Percentiles rank a stretch among this genome's conserved stretches.
phyloP scores from a whole-genome alignment of 1,140 invertebrate species.

The Cecropterus lyciades region DNA sequence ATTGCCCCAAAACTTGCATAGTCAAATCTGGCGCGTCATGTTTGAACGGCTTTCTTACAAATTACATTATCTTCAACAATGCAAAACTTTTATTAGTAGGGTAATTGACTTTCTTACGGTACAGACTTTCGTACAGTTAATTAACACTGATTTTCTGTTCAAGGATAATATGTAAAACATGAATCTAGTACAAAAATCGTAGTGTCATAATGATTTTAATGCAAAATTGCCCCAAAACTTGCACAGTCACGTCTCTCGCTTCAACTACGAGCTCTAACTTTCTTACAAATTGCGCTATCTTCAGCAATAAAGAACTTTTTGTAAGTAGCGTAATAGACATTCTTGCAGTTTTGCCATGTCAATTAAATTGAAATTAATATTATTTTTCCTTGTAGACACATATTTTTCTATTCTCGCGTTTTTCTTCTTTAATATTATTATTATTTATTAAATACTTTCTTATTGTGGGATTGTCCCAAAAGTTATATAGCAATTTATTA shows the following conservation, averaged over 20 bases:
- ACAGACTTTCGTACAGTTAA: too few relatives aligned
- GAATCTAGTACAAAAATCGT: too few relatives aligned
- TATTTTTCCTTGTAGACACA: background rate
- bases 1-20: conserved; percentile 16
- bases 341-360: background rate
- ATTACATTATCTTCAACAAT: conserved; percentile 19
- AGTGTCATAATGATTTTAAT: conserved; percentile 15
- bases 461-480: too few relatives aligned
- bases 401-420: too few relatives aligned
- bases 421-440: too few relatives aligned
- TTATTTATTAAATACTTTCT: too few relatives aligned
- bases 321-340: conserved; percentile 28
- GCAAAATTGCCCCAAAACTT: conserved; percentile 23
- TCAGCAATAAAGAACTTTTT: conserved; percentile 18
- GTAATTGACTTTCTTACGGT: conserved; percentile 13
- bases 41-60: conserved; percentile 9
- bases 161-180: too few relatives aligned
- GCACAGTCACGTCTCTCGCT: conserved; percentile 17
- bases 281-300: conserved; percentile 28
- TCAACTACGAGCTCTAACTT: conserved; percentile 16
- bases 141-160: too few relatives aligned
- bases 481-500: too few relatives aligned
- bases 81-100: conserved; percentile 21
- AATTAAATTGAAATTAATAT: background rate
- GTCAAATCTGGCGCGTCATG: conserved; percentile 6